A percentile compares a stretch with the other conserved stretches of the same genome.
phyloP scores from a whole-genome alignment of 2,888 invertebrate genomes.

The Microplitis manilae region DNA sequence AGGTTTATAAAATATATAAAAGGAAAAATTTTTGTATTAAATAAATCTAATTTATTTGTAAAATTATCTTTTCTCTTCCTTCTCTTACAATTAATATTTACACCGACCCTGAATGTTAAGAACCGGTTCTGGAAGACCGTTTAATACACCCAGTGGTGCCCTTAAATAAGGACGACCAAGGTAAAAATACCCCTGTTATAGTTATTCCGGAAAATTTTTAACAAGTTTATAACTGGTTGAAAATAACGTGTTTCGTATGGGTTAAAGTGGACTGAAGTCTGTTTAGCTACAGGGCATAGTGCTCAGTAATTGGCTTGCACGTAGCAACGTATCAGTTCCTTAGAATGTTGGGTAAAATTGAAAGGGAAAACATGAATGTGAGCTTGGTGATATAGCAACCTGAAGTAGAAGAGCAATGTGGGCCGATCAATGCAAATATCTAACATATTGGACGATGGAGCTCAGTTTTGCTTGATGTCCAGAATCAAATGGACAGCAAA shows the following conservation, averaged over 20 bases:
- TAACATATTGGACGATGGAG: conserved; percentile 61
- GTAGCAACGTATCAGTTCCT: conserved; percentile 25
- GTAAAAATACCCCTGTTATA: too few species aligned
- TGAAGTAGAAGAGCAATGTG: conserved; percentile 46
- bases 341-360: conserved; percentile 19
- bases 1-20: too few species aligned
- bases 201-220: background rate
- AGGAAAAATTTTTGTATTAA: too few species aligned
- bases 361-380: conserved; percentile 15
- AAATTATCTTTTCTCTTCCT: too few species aligned
- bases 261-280: conserved; percentile 25
- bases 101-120: too few species aligned
- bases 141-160: too few species aligned
- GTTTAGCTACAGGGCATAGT: background rate
- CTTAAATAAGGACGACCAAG: too few species aligned
- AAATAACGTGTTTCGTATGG: conserved; percentile 30
- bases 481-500: conserved; percentile 43
- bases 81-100: too few species aligned
- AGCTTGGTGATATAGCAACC: conserved; percentile 22
- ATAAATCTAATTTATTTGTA: too few species aligned
- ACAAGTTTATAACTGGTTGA: background rate
- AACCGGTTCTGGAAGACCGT: too few species aligned
- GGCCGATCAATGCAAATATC: conserved; percentile 68
- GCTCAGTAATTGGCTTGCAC: conserved; percentile 11
- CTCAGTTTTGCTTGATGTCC: conserved; percentile 50